phyloP scores from a whole-genome alignment of 2,888 invertebrate genomes.

The Dasysyrphus tricinctus region DNA sequence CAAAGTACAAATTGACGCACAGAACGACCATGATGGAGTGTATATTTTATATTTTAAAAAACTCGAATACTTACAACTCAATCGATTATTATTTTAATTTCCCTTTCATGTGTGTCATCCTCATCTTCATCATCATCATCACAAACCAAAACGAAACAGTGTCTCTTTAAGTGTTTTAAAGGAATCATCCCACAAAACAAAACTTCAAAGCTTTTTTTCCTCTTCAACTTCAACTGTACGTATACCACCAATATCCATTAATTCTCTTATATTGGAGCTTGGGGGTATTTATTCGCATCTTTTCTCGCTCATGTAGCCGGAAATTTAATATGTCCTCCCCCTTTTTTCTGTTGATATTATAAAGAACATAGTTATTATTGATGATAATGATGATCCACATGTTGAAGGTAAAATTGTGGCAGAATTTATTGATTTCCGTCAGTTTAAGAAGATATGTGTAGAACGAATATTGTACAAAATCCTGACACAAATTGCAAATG shows the following conservation, averaged over 20 bases:
- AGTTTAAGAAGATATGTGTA: conserved; percentile 19
- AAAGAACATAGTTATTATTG: conserved; percentile 24
- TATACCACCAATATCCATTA: neutral
- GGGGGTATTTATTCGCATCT: conserved; percentile 34
- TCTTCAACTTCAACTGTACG: neutral
- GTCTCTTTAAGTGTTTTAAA: conserved; percentile 20
- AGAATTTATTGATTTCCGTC: conserved; percentile 57
- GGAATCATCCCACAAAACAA: conserved; percentile 1
- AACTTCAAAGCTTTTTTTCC: conserved; percentile 28
- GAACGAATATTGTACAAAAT: conserved; percentile 2
- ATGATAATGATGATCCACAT: conserved; percentile 40
- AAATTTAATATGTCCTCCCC: conserved; percentile 43
- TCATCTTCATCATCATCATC: too few relatives aligned
- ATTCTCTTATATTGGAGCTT: conserved; percentile 20
- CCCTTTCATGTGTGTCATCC: conserved; percentile 2
- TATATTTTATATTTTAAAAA: neutral
- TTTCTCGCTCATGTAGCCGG: conserved; percentile 26
- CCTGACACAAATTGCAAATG: conserved; percentile 41
- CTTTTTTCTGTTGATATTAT: neutral
- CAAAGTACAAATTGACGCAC: too few relatives aligned
- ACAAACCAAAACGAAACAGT: neutral
- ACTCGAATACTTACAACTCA: neutral
- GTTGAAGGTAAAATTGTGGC: conserved; percentile 32
- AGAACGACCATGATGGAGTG: too few relatives aligned
- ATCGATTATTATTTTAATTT: conserved; percentile 16